Conservation (phyloP, 1,140 invertebrate genomes). For the Atopsyche davidsoni region DNA sequence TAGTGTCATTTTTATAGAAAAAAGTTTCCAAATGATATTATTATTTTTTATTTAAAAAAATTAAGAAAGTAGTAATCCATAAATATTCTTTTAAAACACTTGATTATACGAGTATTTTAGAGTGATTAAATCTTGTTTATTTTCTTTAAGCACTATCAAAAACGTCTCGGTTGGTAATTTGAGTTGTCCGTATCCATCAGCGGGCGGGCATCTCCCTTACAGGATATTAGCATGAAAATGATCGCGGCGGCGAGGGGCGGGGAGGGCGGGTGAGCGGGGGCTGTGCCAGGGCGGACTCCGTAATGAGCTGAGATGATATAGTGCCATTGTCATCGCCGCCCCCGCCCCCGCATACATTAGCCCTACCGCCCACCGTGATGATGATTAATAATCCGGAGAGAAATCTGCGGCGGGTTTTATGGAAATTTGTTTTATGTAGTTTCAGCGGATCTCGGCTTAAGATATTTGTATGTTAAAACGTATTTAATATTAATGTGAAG, state of each 20-base stretch:
- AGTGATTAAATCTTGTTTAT: too few relatives aligned
- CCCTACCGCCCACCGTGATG: conserved; percentile 9
- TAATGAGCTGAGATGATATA: conserved; percentile 31
- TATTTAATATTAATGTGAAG: too few relatives aligned
- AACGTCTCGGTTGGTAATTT: neutral
- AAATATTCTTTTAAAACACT: too few relatives aligned
- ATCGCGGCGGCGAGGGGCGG: conserved; percentile 20
- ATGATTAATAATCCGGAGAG: conserved; percentile 27
- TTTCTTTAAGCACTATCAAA: too few relatives aligned
- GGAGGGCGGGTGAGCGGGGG: conserved; percentile 18
- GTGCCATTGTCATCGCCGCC: conserved; percentile 20
- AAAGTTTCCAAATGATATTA: too few relatives aligned
- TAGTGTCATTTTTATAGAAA: too few relatives aligned
- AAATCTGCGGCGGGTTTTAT: conserved; percentile 4
- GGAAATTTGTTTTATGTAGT: too few relatives aligned
- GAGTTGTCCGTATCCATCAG: neutral
- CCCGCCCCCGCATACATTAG: conserved; percentile 16
- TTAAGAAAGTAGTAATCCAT: too few relatives aligned
- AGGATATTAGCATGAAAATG: conserved; percentile 32
- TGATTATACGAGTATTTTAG: too few relatives aligned
- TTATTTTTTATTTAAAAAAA: too few relatives aligned
- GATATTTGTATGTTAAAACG: too few relatives aligned
- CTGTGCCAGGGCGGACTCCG: conserved; percentile 25
- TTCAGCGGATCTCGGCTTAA: too few relatives aligned
- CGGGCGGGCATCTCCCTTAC: conserved; percentile 9